A percentile compares a stretch with the other conserved stretches of the same genome.
phyloP scores from a whole-genome alignment of 37 sponge, comb jelly and placozoan species.

The Beroe ovata region DNA sequence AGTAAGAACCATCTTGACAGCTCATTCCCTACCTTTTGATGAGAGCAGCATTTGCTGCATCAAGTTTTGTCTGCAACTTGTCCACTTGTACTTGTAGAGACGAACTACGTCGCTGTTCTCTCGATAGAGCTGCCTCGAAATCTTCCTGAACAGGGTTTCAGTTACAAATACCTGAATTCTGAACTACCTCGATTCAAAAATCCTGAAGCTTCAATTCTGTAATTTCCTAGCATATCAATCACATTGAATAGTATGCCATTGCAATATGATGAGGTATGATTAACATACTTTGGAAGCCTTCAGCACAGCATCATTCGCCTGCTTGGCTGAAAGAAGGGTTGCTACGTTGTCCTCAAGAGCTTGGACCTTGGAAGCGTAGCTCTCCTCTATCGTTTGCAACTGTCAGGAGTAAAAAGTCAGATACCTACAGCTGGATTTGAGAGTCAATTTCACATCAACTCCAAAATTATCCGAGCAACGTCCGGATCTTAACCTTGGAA shows the following conservation, averaged over 20 bases:
- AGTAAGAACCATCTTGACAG: no score
- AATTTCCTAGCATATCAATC: no score
- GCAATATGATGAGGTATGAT: no score
- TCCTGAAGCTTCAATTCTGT: no score
- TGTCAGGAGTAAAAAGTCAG: neutral
- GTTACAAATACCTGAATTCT: no score
- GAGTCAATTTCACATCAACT: neutral
- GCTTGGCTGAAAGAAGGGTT: neutral
- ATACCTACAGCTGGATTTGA: no score
- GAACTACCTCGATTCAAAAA: no score
- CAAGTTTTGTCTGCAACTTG: conserved; percentile 5
- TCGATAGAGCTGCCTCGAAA: conserved; percentile 42
- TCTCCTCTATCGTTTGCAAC: conserved; percentile 62
- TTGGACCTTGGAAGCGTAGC: neutral
- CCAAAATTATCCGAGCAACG: neutral
- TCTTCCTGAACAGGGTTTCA: no score
- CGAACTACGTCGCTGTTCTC: conserved; percentile 39
- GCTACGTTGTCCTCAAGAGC: conserved; percentile 1
- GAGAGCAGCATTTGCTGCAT: conserved; percentile 39
- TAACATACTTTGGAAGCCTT: conserved; percentile 35
- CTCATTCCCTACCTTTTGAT: conserved; percentile 12
- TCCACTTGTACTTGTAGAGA: conserved; percentile 42
- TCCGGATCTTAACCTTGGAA: conserved; percentile 48
- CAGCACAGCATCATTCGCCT: neutral
- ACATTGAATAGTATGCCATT: no score